Conservation (phyloP, 2,113 vertebrate species). For the Catharus fuscescens region DNA sequence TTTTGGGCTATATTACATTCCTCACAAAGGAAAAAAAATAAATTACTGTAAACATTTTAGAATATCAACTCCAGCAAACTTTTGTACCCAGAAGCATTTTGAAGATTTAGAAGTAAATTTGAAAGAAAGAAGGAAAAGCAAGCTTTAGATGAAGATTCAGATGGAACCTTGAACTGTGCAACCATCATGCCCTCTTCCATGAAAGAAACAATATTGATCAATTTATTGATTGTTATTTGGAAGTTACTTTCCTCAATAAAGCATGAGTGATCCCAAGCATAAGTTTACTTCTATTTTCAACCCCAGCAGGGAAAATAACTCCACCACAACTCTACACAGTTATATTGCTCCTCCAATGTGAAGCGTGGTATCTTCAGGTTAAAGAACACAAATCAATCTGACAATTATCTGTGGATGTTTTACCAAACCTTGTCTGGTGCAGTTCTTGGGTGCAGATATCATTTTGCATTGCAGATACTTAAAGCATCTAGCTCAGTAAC, state of each 20-base stretch:
- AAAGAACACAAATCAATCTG: neutral
- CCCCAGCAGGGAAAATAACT: fast-evolving
- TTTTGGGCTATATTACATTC: neutral
- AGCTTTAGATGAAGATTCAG: neutral
- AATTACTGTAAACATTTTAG: fast-evolving
- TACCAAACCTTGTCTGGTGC: neutral
- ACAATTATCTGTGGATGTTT: neutral
- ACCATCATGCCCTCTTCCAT: neutral
- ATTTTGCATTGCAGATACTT: neutral
- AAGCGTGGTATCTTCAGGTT: neutral
- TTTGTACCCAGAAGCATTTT: neutral
- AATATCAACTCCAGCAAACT: neutral
- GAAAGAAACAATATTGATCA: neutral
- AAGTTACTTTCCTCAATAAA: neutral
- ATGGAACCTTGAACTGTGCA: neutral
- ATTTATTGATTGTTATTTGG: neutral
- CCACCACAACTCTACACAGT: neutral
- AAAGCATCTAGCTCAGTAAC: neutral
- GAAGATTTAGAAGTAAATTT: neutral
- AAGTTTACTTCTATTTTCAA: neutral
- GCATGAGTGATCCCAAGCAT: neutral
- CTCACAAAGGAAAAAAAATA: neutral
- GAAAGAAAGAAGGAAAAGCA: neutral
- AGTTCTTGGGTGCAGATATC: neutral
- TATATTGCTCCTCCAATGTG: neutral